Percentiles rank a stretch among this genome's conserved stretches.
Conservation (phyloP, 2,888 invertebrate species). For the Platypus cylindrus region DNA sequence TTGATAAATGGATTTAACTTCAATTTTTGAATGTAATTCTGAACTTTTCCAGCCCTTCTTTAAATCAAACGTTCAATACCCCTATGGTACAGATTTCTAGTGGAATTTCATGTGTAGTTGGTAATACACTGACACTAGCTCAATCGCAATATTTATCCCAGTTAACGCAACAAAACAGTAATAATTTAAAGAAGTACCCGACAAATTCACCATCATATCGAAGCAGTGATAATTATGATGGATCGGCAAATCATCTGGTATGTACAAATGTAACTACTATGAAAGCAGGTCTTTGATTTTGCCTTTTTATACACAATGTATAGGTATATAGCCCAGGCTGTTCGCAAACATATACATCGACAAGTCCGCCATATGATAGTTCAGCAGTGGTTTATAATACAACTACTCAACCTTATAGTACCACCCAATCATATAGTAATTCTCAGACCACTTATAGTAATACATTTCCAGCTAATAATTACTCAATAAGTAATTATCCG, state of each 20-base stretch:
- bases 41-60: slow-evolving; percentile 11
- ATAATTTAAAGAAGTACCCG: slow-evolving; percentile 24
- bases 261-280: no score
- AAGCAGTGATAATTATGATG: no score
- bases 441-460: slow-evolving; percentile 16
- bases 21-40: no score
- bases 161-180: slow-evolving; percentile 41
- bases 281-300: no score
- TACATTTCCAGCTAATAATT: slow-evolving; percentile 16
- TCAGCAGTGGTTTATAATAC: slow-evolving; percentile 3
- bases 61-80: slow-evolving; percentile 10
- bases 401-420: slow-evolving; percentile 7
- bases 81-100: slow-evolving; percentile 21
- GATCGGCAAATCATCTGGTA: no score
- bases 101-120: no score
- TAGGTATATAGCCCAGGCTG: no score
- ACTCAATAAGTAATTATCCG: slow-evolving; percentile 15
- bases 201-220: no score
- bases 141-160: slow-evolving; percentile 48
- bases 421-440: slow-evolving; percentile 3
- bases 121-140: slow-evolving; percentile 41
- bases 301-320: no score
- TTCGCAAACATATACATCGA: no score
- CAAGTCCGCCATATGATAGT: no score
- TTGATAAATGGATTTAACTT: no score